phyloP scores from a whole-genome alignment of 2,797 vertebrate genomes.

The Sebastes cheni region DNA sequence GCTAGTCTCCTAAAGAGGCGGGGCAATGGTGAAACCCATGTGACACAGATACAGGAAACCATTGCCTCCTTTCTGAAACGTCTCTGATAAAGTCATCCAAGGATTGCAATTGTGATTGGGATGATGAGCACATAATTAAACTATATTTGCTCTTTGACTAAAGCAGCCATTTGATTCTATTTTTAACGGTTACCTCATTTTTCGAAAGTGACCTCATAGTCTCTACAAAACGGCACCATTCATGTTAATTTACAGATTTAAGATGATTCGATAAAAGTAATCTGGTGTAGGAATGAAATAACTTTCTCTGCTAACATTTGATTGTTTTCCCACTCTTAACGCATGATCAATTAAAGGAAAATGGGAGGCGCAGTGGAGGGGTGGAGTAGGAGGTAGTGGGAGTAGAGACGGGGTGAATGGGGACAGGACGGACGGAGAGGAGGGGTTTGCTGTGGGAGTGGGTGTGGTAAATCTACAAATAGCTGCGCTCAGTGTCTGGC shows the following conservation, averaged over 20 bases:
- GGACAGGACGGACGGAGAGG: conserved; percentile 9
- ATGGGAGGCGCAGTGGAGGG: neutral
- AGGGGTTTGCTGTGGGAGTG: conserved; percentile 40
- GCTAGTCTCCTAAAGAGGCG: no score
- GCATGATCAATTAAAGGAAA: neutral
- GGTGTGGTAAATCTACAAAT: conserved; percentile 82
- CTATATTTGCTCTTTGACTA: neutral
- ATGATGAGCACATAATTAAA: neutral
- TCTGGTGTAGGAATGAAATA: neutral
- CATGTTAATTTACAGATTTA: neutral
- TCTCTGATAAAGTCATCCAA: neutral
- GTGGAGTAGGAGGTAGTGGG: conserved; percentile 19
- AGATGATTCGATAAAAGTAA: neutral
- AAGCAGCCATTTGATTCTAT: neutral
- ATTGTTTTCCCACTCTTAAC: neutral
- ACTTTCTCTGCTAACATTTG: neutral
- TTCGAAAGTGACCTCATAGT: neutral
- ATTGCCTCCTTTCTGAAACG: no score
- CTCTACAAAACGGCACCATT: neutral
- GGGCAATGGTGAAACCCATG: no score
- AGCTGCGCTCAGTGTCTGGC: conserved; percentile 55
- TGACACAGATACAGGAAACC: no score
- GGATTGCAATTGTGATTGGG: neutral
- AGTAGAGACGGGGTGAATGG: conserved; percentile 37
- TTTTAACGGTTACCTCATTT: neutral